Evolutionary conservation across 2,797 vertebrate genomes (phyloP).

Genomic region (Anisognathus igniventris): DNA sequence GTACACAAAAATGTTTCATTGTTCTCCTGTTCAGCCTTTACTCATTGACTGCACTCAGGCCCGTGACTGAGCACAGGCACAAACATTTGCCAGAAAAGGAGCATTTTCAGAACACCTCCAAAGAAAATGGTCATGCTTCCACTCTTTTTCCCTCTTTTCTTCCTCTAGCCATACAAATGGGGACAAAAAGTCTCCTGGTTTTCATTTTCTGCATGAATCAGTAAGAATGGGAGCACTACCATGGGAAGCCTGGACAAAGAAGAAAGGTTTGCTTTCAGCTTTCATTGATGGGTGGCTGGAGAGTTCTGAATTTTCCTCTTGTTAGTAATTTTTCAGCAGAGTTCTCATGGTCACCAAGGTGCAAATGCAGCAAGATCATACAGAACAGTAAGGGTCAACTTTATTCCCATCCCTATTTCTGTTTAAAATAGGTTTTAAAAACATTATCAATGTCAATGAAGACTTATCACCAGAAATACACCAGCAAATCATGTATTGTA

Average conservation of each 20-base stretch:
- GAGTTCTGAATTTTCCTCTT: neutral
- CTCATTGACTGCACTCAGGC: neutral
- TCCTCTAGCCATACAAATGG: neutral
- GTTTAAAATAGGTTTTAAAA: neutral
- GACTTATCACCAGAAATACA: neutral
- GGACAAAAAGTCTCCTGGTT: slow-evolving; percentile 31
- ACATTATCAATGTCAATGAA: neutral
- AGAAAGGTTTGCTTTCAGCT: slow-evolving; percentile 7
- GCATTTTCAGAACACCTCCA: neutral
- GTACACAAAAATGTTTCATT: slow-evolving; percentile 13
- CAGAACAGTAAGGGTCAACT: neutral
- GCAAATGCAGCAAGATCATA: neutral
- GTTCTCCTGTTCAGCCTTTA: neutral
- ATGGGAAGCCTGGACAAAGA: neutral
- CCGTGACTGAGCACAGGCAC: neutral
- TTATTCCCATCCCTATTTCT: neutral
- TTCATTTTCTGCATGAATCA: slow-evolving; percentile 56
- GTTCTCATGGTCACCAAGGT: neutral
- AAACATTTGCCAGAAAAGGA: neutral
- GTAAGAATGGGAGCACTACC: slow-evolving; percentile 1
- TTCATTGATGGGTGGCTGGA: neutral
- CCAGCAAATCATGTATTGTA: neutral
- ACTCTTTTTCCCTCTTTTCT: neutral
- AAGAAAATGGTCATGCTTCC: slow-evolving; percentile 21
- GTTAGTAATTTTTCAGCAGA: neutral